Base-by-base conservation (phyloP, 1,140 invertebrate genomes). In the Neoseiulus cucumeris region DNA sequence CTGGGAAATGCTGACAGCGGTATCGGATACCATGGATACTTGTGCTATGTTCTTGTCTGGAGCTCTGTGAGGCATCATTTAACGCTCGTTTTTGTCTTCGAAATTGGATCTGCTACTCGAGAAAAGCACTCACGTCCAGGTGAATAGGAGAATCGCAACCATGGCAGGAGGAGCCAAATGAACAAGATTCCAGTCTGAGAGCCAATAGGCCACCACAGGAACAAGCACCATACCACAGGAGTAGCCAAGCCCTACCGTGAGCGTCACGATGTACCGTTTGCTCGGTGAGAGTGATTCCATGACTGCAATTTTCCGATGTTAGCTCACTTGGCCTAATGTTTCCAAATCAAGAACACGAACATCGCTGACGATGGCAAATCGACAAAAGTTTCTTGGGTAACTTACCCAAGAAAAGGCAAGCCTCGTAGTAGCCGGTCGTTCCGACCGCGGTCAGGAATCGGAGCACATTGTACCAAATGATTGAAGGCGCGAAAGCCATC, bases 371-470 rank as follows among this genome's bases (percentile, higher is more conserved):
- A n/a, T n/a, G n/a, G n/a, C n/a, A n/a, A n/a, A n/a, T n/a, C n/a
- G n/a, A n/a, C n/a, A n/a, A n/a, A n/a, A n/a, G n/a, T n/a, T n/a
- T n/a, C 33, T 39, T 9, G 33, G 33, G 33, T 39, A 4, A 47
- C 45, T 28, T 7, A 47, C 45, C 45, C 4, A 47, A 14, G 28
- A 47, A 7, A 14, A 22, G 45, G 18, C 18, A 20, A 4, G 45
- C 28, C 7, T 47, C 45, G 28, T 20, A 47, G 45, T 47, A 47
- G 4, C 45, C 45, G 14, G 18, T 47, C 4, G 47, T 66, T 1
- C 68, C 68, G 4, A 69, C 65, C 9, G 68, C 68, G 6, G 66
- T 69, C 7, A 69, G 66, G 33, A 69, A 69, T 7, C 68, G 42
- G 7, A 69, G 28, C 7, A 69, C 59, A 17, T 44, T 65, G 41